Percentiles rank a stretch among this genome's conserved stretches.
These are phyloP conservation scores for Ranitomeya variabilis DNA, from an alignment of 2,113 vertebrate species.

Conservation along the genomic window DNA sequence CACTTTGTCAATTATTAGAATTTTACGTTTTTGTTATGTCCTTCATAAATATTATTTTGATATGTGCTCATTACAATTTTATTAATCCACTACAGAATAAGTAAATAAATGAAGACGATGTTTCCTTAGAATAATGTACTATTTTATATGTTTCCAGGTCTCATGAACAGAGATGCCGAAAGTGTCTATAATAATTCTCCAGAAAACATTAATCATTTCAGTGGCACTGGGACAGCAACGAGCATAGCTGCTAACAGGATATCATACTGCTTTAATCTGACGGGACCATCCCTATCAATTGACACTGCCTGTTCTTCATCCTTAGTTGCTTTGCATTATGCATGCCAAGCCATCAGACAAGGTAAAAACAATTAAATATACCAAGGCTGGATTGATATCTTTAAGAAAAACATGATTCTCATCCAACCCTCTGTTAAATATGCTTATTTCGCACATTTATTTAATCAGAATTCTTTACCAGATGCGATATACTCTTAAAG, in stretches of 20 bases:
- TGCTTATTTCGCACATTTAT: too few relatives aligned
- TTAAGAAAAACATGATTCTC: not conserved
- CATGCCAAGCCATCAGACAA: constrained; percentile 77
- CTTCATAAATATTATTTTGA: too few relatives aligned
- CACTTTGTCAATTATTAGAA: too few relatives aligned
- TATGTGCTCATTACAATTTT: too few relatives aligned
- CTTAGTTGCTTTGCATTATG: constrained; percentile 79
- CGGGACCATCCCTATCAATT: constrained; percentile 80
- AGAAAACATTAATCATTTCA: constrained; percentile 76
- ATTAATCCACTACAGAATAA: too few relatives aligned
- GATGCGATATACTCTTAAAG: too few relatives aligned
- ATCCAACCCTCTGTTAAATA: too few relatives aligned
- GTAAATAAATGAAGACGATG: too few relatives aligned
- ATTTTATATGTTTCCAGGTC: constrained; percentile 65
- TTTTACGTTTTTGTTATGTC: too few relatives aligned
- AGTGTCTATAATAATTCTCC: constrained; percentile 67
- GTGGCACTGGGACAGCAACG: constrained; percentile 75
- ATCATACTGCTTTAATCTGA: constrained; percentile 83
- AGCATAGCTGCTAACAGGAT: constrained; percentile 83
- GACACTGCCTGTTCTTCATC: constrained; percentile 87
- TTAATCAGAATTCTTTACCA: too few relatives aligned
- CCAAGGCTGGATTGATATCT: not conserved
- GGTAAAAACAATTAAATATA: constrained; percentile 65
- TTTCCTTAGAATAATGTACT: too few relatives aligned
- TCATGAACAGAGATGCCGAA: constrained; percentile 85